Evolutionary conservation across 2,797 vertebrate species (phyloP), one percentile per base, ranked within the genome.

Genomic region (Zenarchopterus dispar): DNA sequence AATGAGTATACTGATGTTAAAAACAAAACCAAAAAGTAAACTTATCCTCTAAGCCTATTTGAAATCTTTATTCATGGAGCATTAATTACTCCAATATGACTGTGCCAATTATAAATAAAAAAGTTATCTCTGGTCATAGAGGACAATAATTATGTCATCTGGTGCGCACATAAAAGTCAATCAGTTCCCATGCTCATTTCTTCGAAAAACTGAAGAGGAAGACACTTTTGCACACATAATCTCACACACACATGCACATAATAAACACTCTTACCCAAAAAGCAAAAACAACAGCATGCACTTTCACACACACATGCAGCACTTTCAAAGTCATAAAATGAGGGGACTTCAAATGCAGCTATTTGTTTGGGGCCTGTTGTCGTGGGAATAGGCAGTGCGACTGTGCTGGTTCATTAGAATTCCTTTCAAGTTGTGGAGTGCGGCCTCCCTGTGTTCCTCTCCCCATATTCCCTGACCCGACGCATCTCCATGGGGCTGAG

Each of bases 361-460:
- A 93, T 94, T 94, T 93, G 93, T 94, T 94, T 94, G 92, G 92
- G 92, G 92, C 91, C 90, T 90, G 91, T 93, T 93, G 91, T 92
- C 92, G 87, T 90, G 93, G 93, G 93, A 94, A 94, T 94, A 93
- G 88, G 83, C 88, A 83, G 87, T 47, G 88, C 84, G 83, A 93
- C 92, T 93, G 90, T 75, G 88, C 87, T 78, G 86, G 65, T 92
- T 94, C 91, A 94, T 94, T 94, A 94, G 85, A 93, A 94, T 94
- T 93, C 92, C 91, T 94, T 94, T 94, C 92, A 94, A 94, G 93
- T 93, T 86, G 88, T 89, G 86, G 85, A 91, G 92, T 91, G 91
- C 84, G 83, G 91, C 91, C 91, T 92, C 91, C 90, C 87, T 91
- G 85, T 93, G 92, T 92, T 92, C 89, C 87, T 89, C 88, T 91